Base-by-base conservation (phyloP, 2,113 vertebrate species). In the Riparia riparia region DNA sequence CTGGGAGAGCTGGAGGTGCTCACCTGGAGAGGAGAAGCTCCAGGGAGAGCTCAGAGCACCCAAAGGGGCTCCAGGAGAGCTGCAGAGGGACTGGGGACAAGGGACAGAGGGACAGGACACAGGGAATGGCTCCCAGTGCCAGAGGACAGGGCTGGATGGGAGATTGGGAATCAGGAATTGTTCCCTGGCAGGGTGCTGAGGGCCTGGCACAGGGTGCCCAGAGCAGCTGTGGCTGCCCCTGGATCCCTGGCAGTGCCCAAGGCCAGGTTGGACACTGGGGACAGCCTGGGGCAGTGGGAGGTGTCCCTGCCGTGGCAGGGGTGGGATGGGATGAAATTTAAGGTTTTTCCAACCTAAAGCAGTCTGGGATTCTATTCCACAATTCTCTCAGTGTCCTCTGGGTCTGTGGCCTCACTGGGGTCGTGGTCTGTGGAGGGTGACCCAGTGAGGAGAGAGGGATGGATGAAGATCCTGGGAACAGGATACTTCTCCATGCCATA, bases 241-340 rank as follows among this genome's bases (percentile, higher is more conserved):
- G 58, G 22, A 76, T 44, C 71, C 83, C 63, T 77, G 72, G 63
- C 5, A 86, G 53, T 86, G 83, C 2, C 71, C 83, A 6, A 58
- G 71, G 71, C 53, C 63, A 58, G 71, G 25, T 0, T 86, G 83
- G 82, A 4, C 31, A n/a, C 1, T 69, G 16, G 60, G 81, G 26
- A 47, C 47, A 37, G 7, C 21, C 69, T 64, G 68, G 71, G 4
- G 15, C 39, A 51, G 28, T 39, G 73, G 73, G 0, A 78, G 84
- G 54, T 18, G 83, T 45, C 63, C 54, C 73, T 77, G 84, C 53
- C 47, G 28, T 4, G 72, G 63, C 26, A 10, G 63, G 63, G 53
- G 1, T 69, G 45, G 26, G 0, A 14, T 9, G 2, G 3, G 47
- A 5, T 32, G 42, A 1, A 6, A 0, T 79, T 56, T 41, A 1